These are phyloP conservation scores for Molossus molossus DNA, from an alignment of 2,797 vertebrate genomes.

Conservation along the genomic window DNA sequence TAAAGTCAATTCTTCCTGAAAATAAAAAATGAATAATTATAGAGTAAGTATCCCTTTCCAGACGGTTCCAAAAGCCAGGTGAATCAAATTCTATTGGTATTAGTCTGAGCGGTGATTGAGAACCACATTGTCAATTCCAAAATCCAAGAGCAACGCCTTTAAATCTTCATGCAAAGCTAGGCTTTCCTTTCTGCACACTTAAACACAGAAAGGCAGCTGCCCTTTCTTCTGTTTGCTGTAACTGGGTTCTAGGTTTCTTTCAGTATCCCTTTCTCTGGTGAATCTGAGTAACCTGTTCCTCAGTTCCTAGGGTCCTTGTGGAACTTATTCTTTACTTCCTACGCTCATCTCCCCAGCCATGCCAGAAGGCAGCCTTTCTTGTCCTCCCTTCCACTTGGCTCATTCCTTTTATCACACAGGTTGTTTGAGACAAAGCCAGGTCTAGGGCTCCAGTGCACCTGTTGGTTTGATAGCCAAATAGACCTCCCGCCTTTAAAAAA, in stretches of 20 bases:
- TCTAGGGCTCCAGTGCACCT: neutral
- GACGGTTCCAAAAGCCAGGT: neutral
- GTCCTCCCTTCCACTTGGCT: neutral
- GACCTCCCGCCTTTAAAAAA: neutral
- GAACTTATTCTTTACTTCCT: neutral
- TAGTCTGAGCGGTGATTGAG: neutral
- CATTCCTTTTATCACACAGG: neutral
- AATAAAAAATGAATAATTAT: neutral
- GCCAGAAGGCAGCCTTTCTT: neutral
- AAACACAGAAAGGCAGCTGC: neutral
- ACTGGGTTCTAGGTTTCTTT: neutral
- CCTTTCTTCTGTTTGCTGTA: neutral
- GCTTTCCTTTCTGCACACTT: neutral
- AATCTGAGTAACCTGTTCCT: neutral
- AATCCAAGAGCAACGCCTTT: neutral
- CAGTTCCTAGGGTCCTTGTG: neutral
- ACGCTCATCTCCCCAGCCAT: neutral
- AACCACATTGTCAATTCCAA: neutral
- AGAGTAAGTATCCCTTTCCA: constrained; percentile 5
- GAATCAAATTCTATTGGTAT: neutral
- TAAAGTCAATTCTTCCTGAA: neutral
- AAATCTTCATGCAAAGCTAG: neutral
- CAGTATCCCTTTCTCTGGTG: neutral
- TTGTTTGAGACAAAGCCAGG: neutral
- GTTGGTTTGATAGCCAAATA: neutral